Conservation (phyloP, 2,888 invertebrate genomes). For the Hyposoter didymator region DNA sequence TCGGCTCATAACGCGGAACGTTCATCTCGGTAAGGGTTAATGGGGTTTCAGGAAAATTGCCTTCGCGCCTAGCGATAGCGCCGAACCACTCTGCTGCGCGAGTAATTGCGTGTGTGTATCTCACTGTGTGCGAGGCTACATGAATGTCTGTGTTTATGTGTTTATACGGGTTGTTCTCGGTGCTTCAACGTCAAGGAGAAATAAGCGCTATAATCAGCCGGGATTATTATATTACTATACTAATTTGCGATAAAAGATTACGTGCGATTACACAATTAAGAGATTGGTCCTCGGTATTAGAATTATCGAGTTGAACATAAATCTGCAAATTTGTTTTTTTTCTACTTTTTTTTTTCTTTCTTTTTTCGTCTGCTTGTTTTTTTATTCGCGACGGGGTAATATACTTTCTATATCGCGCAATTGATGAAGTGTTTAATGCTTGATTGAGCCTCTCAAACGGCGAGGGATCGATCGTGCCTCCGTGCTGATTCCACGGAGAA, state of each 20-base stretch:
- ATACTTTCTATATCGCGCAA: slow-evolving; percentile 41
- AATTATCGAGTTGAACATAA: slow-evolving; percentile 62
- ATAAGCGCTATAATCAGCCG: slow-evolving; percentile 61
- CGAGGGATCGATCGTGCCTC: slow-evolving; percentile 21
- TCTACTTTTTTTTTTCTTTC: neutral
- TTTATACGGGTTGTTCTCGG: slow-evolving; percentile 24
- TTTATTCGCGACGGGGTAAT: slow-evolving; percentile 10
- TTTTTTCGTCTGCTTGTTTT: neutral
- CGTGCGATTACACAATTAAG: slow-evolving; percentile 64
- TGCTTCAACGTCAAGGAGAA: slow-evolving; percentile 37
- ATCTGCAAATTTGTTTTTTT: slow-evolving; percentile 18
- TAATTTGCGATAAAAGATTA: slow-evolving; percentile 66
- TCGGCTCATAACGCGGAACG: slow-evolving; percentile 69
- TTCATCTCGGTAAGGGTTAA: slow-evolving; percentile 79
- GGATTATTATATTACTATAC: slow-evolving; percentile 63
- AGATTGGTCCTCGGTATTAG: slow-evolving; percentile 49
- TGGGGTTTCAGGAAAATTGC: slow-evolving; percentile 81
- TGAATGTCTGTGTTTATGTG: neutral
- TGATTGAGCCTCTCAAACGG: slow-evolving; percentile 42
- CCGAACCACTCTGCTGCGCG: slow-evolving; percentile 69
- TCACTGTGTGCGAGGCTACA: neutral
- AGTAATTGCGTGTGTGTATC: slow-evolving; percentile 12
- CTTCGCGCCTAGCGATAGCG: slow-evolving; percentile 76
- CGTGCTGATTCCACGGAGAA: neutral
- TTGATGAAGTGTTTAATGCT: slow-evolving; percentile 56